Base-by-base conservation (phyloP, 2,113 vertebrate genomes). In the Clarias batrachus region DNA sequence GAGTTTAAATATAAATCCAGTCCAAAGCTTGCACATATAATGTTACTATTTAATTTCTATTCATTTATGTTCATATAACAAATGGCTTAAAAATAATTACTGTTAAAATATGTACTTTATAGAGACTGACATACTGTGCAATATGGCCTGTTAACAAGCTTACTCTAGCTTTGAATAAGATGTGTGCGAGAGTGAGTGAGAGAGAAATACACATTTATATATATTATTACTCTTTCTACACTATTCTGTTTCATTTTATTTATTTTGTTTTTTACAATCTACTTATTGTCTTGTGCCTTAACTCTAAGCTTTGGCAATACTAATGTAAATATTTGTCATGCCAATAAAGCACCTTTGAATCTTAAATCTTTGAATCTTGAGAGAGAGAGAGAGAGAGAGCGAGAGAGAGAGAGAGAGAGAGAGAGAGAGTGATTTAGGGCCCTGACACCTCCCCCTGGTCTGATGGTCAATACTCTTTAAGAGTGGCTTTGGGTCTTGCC, bases 391-490 rank as follows among this genome's bases (percentile, higher is more conserved):
- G 60, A 62, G 60, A 62, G 88, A 84, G 89, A 82, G 88, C 87
- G 91, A 89, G 60, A 23, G 21, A 63, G 77, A 68, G 70, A 78
- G 81, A 56, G 70, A 62, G 56, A 30, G 57, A 13, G 41, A 4
- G 73, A 10, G 73, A 25, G 88, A 81, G 90, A 74, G 88, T 88
- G 91, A 90, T 90, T 87, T 87, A 90, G 87, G 90, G 91, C 83
- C 90, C 86, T 87, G 54, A 90, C 86, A 89, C 74, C 88, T 86
- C 85, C 88, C 89, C 87, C 78, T 74, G 86, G 88, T 87, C 90
- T 91, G 90, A 91, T 91, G 92, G 91, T 92, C 92, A 90, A 91
- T 92, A 91, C 89, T 89, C 88, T 90, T 90, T 88, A 70, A 86
- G 80, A 85, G 73, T 81, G 86, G 57, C 86, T 71, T 81, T 76